Evolutionary conservation across 2,888 invertebrate species (phyloP).

Genomic region (Parochlus steinenii): DNA sequence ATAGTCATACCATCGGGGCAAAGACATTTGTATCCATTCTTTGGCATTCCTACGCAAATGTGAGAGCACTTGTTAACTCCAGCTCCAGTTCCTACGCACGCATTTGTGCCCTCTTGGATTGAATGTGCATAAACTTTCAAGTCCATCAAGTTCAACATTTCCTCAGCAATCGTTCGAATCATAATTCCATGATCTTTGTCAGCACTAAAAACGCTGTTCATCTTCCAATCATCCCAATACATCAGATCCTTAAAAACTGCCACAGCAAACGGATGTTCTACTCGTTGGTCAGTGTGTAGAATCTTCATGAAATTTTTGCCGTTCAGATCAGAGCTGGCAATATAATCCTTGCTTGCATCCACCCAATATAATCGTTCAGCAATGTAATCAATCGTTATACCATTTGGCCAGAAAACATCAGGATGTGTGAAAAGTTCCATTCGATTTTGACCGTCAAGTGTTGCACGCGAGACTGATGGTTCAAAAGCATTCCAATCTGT

Average conservation of each 20-base stretch:
- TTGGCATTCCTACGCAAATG: conserved; percentile 62
- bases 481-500: conserved; percentile 71
- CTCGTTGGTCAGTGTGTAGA: conserved; percentile 42
- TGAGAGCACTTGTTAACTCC: conserved; percentile 46
- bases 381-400: conserved; percentile 68
- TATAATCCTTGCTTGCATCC: conserved; percentile 66
- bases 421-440: conserved; percentile 45
- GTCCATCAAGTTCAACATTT: conserved; percentile 62
- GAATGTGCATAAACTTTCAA: conserved; percentile 65
- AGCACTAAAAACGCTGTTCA: conserved; percentile 57
- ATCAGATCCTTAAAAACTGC: conserved; percentile 62
- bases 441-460: conserved; percentile 58
- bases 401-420: conserved; percentile 71
- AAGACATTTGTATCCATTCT: conserved; percentile 47
- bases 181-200: conserved; percentile 59
- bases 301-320: conserved; percentile 52
- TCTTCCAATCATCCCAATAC: conserved; percentile 85
- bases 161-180: conserved; percentile 40
- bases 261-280: conserved; percentile 73
- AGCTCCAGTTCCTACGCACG: conserved; percentile 45
- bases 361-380: conserved; percentile 75
- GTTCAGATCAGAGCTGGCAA: conserved; percentile 57
- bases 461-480: conserved; percentile 62
- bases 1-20: conserved; percentile 60
- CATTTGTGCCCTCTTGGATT: conserved; percentile 56